Percentiles rank a stretch among this genome's conserved stretches.
Evolutionary conservation across 2,888 invertebrate genomes (phyloP).

Genomic region (Metacarcinus magister): DNA sequence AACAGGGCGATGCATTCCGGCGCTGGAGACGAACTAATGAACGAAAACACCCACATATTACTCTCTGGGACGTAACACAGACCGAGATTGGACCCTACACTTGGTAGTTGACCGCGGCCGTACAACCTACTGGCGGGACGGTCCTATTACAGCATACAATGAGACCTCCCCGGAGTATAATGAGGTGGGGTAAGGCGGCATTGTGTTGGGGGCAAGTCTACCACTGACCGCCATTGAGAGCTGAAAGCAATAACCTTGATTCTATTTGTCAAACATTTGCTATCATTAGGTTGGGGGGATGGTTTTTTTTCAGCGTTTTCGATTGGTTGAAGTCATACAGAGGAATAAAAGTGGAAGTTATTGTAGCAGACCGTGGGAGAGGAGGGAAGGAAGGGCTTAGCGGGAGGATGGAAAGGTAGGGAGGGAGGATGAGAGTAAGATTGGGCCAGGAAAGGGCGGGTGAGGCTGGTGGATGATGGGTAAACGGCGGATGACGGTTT

Average conservation of each 20-base stretch:
- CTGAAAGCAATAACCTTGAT: conserved; percentile 62
- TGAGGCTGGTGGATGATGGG: neutral
- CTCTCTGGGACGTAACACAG: neutral
- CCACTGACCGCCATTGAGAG: neutral
- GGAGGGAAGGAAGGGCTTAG: neutral
- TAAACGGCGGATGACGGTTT: neutral
- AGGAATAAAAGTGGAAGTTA: conserved; percentile 12
- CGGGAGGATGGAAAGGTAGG: neutral
- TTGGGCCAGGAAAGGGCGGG: neutral
- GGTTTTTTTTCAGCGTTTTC: neutral
- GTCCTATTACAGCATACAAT: conserved; percentile 59
- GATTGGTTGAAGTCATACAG: neutral
- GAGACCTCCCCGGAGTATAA: conserved; percentile 43
- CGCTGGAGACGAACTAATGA: conserved; percentile 30
- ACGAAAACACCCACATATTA: conserved; percentile 37
- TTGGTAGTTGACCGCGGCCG: conserved; percentile 6
- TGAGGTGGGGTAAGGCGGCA: neutral
- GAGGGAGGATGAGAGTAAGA: neutral
- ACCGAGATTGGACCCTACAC: conserved; percentile 4
- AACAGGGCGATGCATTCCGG: neutral
- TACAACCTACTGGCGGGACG: conserved; percentile 3
- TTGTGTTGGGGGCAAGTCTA: conserved; percentile 29
- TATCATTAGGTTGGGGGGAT: conserved; percentile 26
- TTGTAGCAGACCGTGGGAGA: conserved; percentile 8
- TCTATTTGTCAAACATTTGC: conserved; percentile 62